Base-by-base conservation (phyloP, 2,888 invertebrate genomes). In the Chrysomela aeneicollis region DNA sequence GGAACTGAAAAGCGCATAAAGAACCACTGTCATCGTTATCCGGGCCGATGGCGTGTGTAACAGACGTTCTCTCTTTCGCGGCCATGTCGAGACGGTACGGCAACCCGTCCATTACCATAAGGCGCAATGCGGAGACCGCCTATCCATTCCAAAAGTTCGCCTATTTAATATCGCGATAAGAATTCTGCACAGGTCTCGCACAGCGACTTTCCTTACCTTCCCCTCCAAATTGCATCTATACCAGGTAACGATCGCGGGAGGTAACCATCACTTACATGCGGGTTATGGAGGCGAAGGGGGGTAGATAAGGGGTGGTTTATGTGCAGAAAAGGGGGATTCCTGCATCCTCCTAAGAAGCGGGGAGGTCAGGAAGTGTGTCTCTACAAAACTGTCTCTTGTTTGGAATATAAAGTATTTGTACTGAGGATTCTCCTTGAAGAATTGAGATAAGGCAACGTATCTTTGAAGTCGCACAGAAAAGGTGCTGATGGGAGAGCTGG, bases 31-130 rank as follows among this genome's bases (percentile, higher is more conserved):
- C 66, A 62, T 66, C 59, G 35, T 60, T 55, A 62, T 61, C 53
- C 61, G 32, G 52, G 12, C 42, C 6, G 15, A 47, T 63, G 54
- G 54, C 64, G 61, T 60, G 53, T 63, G 60, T 63, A 66, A 58
- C 22, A 42, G 18, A 22, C 59, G 57, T 63, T 61, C 55, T 51
- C 21, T 53, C 54, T 19, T 63, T 67, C 60, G 53, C 61, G 50
- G 35, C 57, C 60, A 63, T 65, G 64, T 64, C 64, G 64, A 60
- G 68, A 65, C 68, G 62, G 61, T 64, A 66, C 58, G 64, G 63
- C 61, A 55, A n/a, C 21, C 64, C 71, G 73, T 72, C 72, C 71
- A 76, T 75, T 76, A 76, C 73, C 76, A 76, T 76, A 76, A 75
- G 69, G 71, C 74, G 75, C 75, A 75, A 69, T 75, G 75, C 75